phyloP scores from a whole-genome alignment of 1,140 invertebrate genomes.

The Andrena cerasifolii region DNA sequence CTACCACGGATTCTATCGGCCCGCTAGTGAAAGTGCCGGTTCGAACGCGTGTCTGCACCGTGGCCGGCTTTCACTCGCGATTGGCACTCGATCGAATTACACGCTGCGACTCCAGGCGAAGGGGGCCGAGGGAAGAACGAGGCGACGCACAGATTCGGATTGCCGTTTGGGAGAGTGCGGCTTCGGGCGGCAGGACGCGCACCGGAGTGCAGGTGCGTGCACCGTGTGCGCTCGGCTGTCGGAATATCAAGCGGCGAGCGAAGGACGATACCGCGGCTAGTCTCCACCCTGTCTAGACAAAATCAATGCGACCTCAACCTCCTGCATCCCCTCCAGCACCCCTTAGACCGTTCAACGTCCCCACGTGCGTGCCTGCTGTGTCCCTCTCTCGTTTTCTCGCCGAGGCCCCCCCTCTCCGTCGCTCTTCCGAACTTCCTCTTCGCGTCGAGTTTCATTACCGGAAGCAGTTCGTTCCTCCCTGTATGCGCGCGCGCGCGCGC shows the following conservation, averaged over 20 bases:
- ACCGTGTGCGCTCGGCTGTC: conserved; percentile 33
- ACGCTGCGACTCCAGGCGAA: background rate
- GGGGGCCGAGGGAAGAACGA: too few species aligned
- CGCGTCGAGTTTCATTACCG: conserved; percentile 55
- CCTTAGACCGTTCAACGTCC: conserved; percentile 58
- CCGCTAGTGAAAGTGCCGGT: conserved; percentile 3
- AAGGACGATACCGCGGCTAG: conserved; percentile 70
- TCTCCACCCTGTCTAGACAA: conserved; percentile 81
- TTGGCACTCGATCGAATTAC: background rate
- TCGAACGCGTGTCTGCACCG: background rate
- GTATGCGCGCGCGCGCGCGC: conserved; percentile 16
- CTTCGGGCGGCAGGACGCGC: background rate
- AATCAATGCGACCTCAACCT: conserved; percentile 79
- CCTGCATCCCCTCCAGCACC: conserved; percentile 60
- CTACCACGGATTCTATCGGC: background rate
- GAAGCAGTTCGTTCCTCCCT: conserved; percentile 37
- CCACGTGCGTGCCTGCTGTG: conserved; percentile 49
- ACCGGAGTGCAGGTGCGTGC: conserved; percentile 32
- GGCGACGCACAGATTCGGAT: too few species aligned
- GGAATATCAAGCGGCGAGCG: conserved; percentile 52
- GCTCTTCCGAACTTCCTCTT: conserved; percentile 43
- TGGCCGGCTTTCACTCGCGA: conserved; percentile 6
- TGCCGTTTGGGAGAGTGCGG: too few species aligned
- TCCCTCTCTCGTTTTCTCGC: conserved; percentile 17
- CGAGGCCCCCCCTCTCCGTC: conserved; percentile 24